phyloP scores from a whole-genome alignment of 2,888 invertebrate species.

The Poecilus cupreus region DNA sequence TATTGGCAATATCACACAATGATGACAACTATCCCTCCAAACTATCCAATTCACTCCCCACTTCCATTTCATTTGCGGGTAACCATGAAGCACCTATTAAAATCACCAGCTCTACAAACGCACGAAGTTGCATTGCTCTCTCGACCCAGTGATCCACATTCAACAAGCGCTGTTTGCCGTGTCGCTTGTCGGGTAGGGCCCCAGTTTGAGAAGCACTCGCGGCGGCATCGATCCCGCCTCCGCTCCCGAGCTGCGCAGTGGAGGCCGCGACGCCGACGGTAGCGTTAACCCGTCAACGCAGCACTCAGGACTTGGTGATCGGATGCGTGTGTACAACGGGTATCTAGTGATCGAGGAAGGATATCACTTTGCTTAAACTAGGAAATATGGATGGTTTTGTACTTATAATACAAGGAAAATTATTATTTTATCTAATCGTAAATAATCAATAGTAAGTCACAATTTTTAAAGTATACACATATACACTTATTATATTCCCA shows the following conservation, averaged over 20 bases:
- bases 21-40: too few relatives aligned
- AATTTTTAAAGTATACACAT: too few relatives aligned
- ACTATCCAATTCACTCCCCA: background rate
- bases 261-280: background rate
- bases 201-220: conserved; percentile 3
- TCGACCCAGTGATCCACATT: conserved; percentile 24
- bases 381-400: too few relatives aligned
- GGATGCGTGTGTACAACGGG: background rate
- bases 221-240: background rate
- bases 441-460: too few relatives aligned
- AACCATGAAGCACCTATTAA: background rate
- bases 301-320: background rate
- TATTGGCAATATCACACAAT: too few relatives aligned
- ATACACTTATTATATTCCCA: too few relatives aligned
- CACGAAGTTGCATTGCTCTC: background rate
- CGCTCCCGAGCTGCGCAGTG: background rate
- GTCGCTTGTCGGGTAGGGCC: background rate
- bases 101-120: background rate
- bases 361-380: too few relatives aligned
- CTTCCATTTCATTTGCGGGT: background rate
- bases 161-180: background rate
- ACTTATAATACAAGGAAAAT: too few relatives aligned
- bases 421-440: too few relatives aligned
- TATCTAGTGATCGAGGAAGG: too few relatives aligned
- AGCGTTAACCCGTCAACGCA: background rate